These are phyloP conservation scores for Acrocephalus kingi DNA, from an alignment of 2,113 vertebrate species.

Conservation along the genomic window DNA sequence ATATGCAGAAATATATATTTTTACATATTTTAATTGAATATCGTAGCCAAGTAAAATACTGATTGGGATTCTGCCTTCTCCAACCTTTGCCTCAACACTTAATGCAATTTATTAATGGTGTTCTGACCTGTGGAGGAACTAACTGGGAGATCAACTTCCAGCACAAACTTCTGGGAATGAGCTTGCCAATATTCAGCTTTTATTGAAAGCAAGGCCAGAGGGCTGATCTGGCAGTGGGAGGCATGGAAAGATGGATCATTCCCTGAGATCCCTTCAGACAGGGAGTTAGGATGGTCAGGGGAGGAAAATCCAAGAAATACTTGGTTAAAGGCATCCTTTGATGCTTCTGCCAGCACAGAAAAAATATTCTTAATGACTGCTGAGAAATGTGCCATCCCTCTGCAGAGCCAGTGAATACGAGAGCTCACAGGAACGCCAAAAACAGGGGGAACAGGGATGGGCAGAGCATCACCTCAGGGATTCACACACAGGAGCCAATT, in stretches of 20 bases:
- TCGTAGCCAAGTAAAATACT: neutral
- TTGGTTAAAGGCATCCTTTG: neutral
- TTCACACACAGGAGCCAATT: neutral
- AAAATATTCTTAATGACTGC: accelerated
- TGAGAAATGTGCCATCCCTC: accelerated
- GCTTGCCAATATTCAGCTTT: neutral
- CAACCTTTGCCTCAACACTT: constrained; percentile 50
- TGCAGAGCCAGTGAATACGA: accelerated
- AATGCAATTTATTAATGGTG: constrained; percentile 62
- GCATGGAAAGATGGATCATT: neutral
- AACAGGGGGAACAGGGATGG: accelerated
- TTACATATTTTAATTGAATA: constrained; percentile 42
- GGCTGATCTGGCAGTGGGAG: neutral
- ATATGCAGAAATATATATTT: constrained; percentile 6
- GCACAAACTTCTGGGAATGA: neutral
- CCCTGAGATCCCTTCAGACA: neutral
- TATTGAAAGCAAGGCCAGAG: neutral
- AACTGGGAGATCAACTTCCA: constrained; percentile 42
- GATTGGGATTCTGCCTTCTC: constrained; percentile 30
- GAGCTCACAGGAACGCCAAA: neutral
- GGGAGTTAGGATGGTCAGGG: accelerated
- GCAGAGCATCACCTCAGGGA: neutral
- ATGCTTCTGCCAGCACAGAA: neutral
- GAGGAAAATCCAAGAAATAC: neutral
- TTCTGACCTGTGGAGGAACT: constrained; percentile 34